Evolutionary conservation across 1,140 invertebrate species (phyloP), one percentile per base, ranked within the genome.

Genomic region (Tetraneura akinire): DNA sequence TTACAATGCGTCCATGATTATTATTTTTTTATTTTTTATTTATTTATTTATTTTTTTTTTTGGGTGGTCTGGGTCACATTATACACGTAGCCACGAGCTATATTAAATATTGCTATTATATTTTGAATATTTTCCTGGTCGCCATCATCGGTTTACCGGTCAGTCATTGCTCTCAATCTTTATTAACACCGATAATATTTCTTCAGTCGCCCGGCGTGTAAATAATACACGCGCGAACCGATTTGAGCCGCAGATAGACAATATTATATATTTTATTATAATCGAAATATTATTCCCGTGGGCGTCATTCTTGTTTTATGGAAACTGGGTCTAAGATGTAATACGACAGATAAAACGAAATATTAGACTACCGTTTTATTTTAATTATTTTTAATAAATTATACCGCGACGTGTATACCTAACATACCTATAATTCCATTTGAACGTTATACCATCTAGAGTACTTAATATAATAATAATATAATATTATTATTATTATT

Each of bases 51-150:
- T n/a, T n/a, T n/a, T 37, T 4, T 64, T 64, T 37, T 64, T 64
- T 64, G 60, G 60, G 60, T 64, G 60, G 60, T 64, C 60, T 37
- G 26, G 60, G 29, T 64, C 29, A 64, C n/a, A 18, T n/a, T 62
- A 9, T 37, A 18, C 10, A 37, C n/a, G 4, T 37, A 5, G 26
- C 60, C 60, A 37, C 29, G 37, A 64, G 60, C 60, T n/a, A 37
- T 18, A 5, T 47, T n/a, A n/a, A n/a, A n/a, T n/a, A n/a, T 18
- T 32, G 23, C 60, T 57, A 57, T 57, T 57, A 23, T 23, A n/a
- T 64, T 64, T 64, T 64, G 8, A 23, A 64, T 29, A 64, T 64
- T 64, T 64, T 29, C n/a, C 60, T 18, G 29, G 32, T 37, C 6
- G 10, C 60, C 60, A 37, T 64, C 60, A 26, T 62, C 60, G 57